Evolutionary conservation across 2,113 vertebrate genomes (phyloP), one percentile per base, ranked within the genome.

Genomic region (Coptodon rendalli): DNA sequence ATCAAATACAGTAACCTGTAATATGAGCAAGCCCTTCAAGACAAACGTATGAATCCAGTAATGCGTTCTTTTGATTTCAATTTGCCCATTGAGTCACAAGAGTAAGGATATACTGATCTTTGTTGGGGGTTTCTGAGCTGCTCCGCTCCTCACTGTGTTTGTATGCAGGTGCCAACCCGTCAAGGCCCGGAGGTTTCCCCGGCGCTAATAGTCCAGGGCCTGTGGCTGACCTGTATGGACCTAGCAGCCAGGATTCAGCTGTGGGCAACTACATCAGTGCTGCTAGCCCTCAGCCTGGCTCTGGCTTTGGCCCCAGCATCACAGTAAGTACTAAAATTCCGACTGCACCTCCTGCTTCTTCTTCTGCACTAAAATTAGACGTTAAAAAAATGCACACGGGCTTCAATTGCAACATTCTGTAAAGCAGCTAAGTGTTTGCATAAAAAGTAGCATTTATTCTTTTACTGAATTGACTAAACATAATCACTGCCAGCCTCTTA

Each of bases 261-360:
- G 98, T 99, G 96, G 99, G 99, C 90, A 99, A 99, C 97, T 99
- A 99, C 97, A 99, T 99, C 97, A 99, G 97, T 8, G 98, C 98
- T 53, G 98, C 99, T 96, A 99, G 99, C 95, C 99, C 99, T 81
- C 99, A 99, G 96, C 98, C 99, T 24, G 99, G 97, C 93, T 98
- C 98, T 0, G 98, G 98, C 95, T 99, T 99, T 88, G 96, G 98
- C 88, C 99, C 99, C 91, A 98, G 98, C 93, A 98, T 99, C 91
- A 97, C 98, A 89, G 99, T 99, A 97, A 99, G 99, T 99, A 96
- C 48, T 36, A 71, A 6, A 5, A 81, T 40, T 40, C 52, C 17
- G 82, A 63, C 52, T 6, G 36, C 79, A 86, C 29, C 54, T 54
- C 82, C 61, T 88, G 78, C 71, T 54, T 83, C 63, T 24, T 59